A percentile compares a stretch with the other conserved stretches of the same genome.
phyloP scores from a whole-genome alignment of 2,113 vertebrate species.

The Actenoides lindsayi region DNA sequence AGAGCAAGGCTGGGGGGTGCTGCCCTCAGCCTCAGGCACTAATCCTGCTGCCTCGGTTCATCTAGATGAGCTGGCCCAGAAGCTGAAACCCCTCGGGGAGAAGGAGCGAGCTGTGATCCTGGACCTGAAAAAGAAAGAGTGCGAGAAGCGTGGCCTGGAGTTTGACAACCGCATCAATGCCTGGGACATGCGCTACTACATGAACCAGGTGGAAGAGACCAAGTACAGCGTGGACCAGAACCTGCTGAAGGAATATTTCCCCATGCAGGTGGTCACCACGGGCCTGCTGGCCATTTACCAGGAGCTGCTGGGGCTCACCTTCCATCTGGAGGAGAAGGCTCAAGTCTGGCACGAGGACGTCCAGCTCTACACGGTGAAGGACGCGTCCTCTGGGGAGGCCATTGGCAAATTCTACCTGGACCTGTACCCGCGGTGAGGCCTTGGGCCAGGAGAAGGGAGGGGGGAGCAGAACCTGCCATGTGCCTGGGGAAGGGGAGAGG shows the following conservation, averaged over 20 bases:
- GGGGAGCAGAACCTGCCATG: background rate
- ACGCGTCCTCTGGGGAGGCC: conserved; percentile 72
- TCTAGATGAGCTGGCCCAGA: conserved; percentile 87
- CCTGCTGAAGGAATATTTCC: conserved; percentile 95
- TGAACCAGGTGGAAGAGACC: conserved; percentile 98
- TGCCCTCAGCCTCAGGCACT: fast-evolving
- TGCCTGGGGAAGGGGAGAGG: background rate
- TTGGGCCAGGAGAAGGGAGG: fast-evolving
- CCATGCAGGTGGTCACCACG: conserved; percentile 92
- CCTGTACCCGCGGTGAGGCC: conserved; percentile 88
- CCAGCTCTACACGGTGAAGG: conserved; percentile 85
- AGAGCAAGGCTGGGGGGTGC: fast-evolving
- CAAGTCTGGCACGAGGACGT: conserved; percentile 93
- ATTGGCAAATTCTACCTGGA: conserved; percentile 97
- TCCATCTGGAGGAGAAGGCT: conserved; percentile 81
- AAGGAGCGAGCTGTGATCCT: conserved; percentile 86
- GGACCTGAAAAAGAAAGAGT: conserved; percentile 90
- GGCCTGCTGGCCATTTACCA: conserved; percentile 96
- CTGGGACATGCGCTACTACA: conserved; percentile 97
- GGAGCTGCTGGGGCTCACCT: conserved; percentile 90
- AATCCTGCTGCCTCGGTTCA: background rate
- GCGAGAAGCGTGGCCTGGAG: conserved; percentile 77
- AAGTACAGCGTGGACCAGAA: conserved; percentile 95
- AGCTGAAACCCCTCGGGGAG: conserved; percentile 90
- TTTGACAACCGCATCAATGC: conserved; percentile 85